Conservation (phyloP, 2,797 vertebrate species). For the Leuciscus waleckii region DNA sequence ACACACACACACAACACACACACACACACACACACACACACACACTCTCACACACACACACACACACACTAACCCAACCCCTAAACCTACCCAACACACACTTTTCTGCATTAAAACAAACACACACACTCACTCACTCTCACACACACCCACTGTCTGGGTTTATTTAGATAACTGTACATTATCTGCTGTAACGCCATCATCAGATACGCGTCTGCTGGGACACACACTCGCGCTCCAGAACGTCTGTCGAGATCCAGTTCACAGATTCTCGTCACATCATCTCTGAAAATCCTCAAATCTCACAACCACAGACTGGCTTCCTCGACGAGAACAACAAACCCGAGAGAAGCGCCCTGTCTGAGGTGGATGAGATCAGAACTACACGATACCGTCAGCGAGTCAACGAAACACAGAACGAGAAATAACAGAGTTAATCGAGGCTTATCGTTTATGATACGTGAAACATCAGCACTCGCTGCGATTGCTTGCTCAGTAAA, state of each 20-base stretch:
- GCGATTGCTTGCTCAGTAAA: background rate
- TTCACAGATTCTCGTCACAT: background rate
- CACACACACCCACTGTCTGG: too few species aligned
- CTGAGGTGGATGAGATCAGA: background rate
- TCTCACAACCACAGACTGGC: conserved; percentile 28
- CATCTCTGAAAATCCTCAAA: conserved; percentile 21
- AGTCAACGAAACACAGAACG: background rate
- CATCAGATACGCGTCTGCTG: conserved; percentile 20
- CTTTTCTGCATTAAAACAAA: too few species aligned
- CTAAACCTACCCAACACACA: too few species aligned
- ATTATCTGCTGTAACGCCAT: background rate
- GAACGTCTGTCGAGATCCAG: background rate
- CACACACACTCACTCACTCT: too few species aligned
- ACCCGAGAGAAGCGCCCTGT: background rate
- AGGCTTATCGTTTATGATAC: background rate
- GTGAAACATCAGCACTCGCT: conserved; percentile 2
- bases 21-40: too few species aligned
- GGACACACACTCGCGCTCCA: background rate
- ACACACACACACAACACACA: too few species aligned
- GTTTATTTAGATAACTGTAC: background rate
- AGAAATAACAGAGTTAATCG: background rate
- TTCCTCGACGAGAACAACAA: conserved; percentile 27
- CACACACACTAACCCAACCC: too few species aligned
- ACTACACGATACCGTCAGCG: background rate
- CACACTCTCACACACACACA: too few species aligned